phyloP scores from a whole-genome alignment of 1,140 invertebrate species.

The Portunus trituberculatus region DNA sequence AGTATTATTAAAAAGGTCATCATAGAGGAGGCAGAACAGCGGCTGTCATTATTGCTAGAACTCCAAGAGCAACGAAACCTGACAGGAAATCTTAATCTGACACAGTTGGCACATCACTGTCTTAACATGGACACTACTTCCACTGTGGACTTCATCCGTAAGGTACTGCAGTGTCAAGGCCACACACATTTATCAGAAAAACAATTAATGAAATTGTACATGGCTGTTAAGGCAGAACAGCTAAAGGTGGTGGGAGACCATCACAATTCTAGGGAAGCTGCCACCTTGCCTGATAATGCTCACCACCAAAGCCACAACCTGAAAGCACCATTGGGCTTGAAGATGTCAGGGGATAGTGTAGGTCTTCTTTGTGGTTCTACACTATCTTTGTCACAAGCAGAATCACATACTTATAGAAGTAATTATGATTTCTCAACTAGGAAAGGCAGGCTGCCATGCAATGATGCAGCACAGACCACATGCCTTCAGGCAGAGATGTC shows the following conservation, averaged over 20 bases:
- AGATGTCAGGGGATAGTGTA: background rate
- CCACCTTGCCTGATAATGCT: background rate
- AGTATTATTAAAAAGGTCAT: conserved; percentile 53
- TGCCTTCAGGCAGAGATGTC: too few species aligned
- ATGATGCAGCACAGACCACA: too few species aligned
- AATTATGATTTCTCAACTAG: too few species aligned
- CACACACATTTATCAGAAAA: conserved; percentile 31
- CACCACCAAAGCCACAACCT: background rate
- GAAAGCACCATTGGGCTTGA: background rate
- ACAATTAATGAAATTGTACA: conserved; percentile 28
- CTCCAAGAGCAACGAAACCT: background rate
- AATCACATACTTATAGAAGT: too few species aligned
- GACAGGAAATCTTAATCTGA: background rate
- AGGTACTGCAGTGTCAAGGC: conserved; percentile 42
- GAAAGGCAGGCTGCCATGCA: too few species aligned
- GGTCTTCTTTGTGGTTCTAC: background rate
- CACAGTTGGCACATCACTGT: conserved; percentile 22
- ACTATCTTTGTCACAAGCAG: too few species aligned
- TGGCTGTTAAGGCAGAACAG: conserved; percentile 45
- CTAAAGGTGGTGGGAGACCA: background rate
- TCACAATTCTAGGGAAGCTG: background rate
- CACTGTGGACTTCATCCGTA: conserved; percentile 36
- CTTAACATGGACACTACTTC: background rate
- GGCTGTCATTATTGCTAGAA: background rate
- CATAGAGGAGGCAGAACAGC: conserved; percentile 36